phyloP scores from a whole-genome alignment of 2,888 invertebrate genomes.

The Apamea crenata region DNA sequence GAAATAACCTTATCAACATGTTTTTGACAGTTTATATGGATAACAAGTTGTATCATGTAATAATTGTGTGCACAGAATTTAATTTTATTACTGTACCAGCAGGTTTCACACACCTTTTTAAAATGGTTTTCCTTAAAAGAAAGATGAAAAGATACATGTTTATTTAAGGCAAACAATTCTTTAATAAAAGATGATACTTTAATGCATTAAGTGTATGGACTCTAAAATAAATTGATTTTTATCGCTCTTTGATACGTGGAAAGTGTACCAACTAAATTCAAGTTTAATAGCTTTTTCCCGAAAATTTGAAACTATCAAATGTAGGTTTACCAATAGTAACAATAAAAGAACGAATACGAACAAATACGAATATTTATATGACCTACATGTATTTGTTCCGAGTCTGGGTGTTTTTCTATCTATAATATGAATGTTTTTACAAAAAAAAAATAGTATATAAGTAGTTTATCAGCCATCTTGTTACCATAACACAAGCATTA shows the following conservation, averaged over 20 bases:
- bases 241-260: not conserved
- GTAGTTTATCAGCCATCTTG: too few relatives aligned
- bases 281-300: not conserved
- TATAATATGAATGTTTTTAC: too few relatives aligned
- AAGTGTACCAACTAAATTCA: not conserved
- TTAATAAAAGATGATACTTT: constrained; percentile 23
- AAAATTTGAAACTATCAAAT: not conserved
- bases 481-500: too few relatives aligned
- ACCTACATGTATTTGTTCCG: too few relatives aligned
- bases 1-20: constrained; percentile 56
- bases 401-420: too few relatives aligned
- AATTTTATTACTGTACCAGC: constrained; percentile 20
- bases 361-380: too few relatives aligned
- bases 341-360: not conserved
- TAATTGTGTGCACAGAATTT: constrained; percentile 25
- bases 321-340: not conserved
- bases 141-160: not conserved
- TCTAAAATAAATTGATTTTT: not conserved
- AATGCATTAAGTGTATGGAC: not conserved
- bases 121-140: constrained; percentile 31
- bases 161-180: constrained; percentile 1
- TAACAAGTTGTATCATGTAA: constrained; percentile 32
- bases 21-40: constrained; percentile 48
- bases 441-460: too few relatives aligned
- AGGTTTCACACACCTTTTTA: constrained; percentile 10